phyloP scores from a whole-genome alignment of 2,797 vertebrate genomes.

The Phataginus tricuspis region DNA sequence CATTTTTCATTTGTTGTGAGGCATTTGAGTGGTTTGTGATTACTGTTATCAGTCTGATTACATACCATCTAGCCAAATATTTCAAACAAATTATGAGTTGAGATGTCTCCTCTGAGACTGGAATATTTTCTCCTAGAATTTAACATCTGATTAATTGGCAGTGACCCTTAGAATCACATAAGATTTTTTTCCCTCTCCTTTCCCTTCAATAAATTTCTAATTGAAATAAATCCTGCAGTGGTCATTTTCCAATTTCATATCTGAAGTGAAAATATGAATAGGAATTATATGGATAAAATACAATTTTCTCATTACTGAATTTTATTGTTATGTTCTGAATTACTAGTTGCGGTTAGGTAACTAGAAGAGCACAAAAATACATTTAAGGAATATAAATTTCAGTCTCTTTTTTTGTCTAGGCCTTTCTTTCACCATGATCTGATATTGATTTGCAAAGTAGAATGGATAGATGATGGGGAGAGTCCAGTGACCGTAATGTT shows the following conservation, averaged over 20 bases:
- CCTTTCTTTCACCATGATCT: not conserved
- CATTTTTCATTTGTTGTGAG: not conserved
- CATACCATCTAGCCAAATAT: not conserved
- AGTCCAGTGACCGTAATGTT: no score
- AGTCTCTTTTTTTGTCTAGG: not conserved
- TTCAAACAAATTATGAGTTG: not conserved
- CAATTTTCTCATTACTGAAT: conserved; percentile 46
- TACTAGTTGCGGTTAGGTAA: conserved; percentile 37
- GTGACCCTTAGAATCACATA: not conserved
- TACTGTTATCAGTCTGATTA: not conserved
- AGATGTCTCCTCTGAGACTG: not conserved
- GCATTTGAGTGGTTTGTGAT: not conserved
- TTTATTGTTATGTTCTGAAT: conserved; percentile 36
- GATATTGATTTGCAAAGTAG: conserved; percentile 38
- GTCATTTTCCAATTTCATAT: conserved; percentile 21
- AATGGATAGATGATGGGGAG: not conserved
- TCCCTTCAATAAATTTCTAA: not conserved
- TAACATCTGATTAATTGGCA: conserved; percentile 3
- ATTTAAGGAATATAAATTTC: conserved; percentile 23
- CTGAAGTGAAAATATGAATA: conserved; percentile 38
- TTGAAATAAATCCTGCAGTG: not conserved
- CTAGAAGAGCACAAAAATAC: not conserved
- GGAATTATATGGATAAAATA: not conserved
- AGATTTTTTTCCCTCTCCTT: not conserved
- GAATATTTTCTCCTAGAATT: conserved; percentile 25